Evolutionary conservation across 2,888 invertebrate species (phyloP).

Genomic region (Beris chalybata): DNA sequence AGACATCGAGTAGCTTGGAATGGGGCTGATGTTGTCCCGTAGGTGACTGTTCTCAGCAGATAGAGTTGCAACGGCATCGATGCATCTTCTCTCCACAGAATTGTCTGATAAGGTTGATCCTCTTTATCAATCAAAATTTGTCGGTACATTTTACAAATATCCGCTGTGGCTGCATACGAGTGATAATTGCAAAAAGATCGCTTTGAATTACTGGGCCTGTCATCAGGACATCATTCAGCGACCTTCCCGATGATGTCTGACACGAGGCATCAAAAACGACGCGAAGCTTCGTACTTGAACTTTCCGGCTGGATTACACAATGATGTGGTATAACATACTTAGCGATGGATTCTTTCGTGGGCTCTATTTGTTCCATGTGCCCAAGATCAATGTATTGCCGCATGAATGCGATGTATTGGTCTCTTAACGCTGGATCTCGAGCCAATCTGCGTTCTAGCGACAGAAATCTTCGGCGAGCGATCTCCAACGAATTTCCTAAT

Average conservation of each 20-base stretch:
- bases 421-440: not conserved
- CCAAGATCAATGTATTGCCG: no score
- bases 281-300: conserved; percentile 32
- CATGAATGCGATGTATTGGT: conserved; percentile 22
- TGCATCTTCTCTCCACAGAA: no score
- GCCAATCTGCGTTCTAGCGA: not conserved
- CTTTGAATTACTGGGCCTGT: not conserved
- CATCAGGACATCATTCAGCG: not conserved
- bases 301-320: conserved; percentile 32
- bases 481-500: conserved; percentile 27
- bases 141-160: no score
- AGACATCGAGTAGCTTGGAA: no score
- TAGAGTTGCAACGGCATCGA: no score
- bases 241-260: not conserved
- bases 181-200: not conserved
- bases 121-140: no score
- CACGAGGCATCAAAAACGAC: conserved; percentile 15
- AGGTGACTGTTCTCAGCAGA: no score
- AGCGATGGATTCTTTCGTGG: not conserved
- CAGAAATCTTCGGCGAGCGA: conserved; percentile 1
- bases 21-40: no score
- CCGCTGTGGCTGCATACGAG: not conserved
- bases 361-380: no score
- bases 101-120: no score
- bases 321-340: conserved; percentile 35